phyloP scores from a whole-genome alignment of 2,888 invertebrate species.

The Heliothis peltigera region DNA sequence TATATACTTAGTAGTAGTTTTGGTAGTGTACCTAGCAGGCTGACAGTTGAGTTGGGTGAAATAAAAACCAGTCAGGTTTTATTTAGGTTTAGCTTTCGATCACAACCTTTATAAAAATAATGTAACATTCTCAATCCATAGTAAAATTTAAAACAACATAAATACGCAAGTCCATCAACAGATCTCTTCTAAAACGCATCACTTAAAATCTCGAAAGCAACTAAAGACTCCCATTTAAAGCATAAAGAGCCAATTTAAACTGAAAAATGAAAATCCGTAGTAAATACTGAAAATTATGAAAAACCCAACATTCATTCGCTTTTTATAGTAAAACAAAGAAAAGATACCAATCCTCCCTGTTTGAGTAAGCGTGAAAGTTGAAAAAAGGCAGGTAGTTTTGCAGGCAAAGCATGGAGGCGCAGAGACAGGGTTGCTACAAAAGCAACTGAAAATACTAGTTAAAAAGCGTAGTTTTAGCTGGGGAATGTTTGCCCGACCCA shows the following conservation, averaged over 20 bases:
- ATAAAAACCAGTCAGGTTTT: too few species aligned
- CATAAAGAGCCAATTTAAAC: constrained; percentile 13
- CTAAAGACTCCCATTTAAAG: neutral
- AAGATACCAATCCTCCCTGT: constrained; percentile 67
- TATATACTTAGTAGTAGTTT: too few species aligned
- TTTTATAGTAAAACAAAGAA: constrained; percentile 56
- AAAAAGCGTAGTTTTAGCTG: constrained; percentile 84
- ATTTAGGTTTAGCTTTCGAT: too few species aligned
- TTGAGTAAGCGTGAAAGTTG: constrained; percentile 69
- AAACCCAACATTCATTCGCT: constrained; percentile 45
- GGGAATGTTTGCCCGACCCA: constrained; percentile 85
- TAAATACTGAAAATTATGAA: constrained; percentile 26
- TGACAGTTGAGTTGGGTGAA: too few species aligned
- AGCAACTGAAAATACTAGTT: constrained; percentile 85
- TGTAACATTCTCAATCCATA: too few species aligned
- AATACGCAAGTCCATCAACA: neutral
- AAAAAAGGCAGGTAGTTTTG: constrained; percentile 62
- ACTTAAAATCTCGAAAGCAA: neutral
- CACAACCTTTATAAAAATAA: too few species aligned
- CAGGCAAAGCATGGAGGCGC: constrained; percentile 64
- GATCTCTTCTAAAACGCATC: neutral
- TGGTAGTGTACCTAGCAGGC: too few species aligned
- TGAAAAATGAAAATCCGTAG: constrained; percentile 10
- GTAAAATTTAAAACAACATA: too few species aligned
- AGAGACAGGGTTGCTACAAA: constrained; percentile 77